A percentile compares a stretch with the other conserved stretches of the same genome.
Conservation (phyloP, 2,113 vertebrate genomes). For the Carassius auratus region DNA sequence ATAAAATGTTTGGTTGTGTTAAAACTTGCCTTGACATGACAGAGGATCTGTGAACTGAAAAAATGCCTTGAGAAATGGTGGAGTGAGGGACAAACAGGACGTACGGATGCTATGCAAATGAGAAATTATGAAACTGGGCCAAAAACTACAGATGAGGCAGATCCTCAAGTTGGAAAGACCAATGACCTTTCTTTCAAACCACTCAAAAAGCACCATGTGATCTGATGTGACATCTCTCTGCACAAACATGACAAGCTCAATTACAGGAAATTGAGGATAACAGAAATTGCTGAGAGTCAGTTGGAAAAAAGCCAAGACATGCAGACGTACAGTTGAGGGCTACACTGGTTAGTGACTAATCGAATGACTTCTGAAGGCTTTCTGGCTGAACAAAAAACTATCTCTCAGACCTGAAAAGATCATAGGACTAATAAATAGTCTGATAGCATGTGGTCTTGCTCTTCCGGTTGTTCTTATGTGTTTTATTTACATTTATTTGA, state of each 20-base stretch:
- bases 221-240: constrained; percentile 28
- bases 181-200: not conserved
- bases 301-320: not conserved
- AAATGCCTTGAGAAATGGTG: not conserved
- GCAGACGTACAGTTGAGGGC: not conserved
- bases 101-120: not conserved
- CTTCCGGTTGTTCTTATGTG: not conserved
- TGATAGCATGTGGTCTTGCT: not conserved
- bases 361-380: not conserved
- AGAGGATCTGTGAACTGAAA: not conserved
- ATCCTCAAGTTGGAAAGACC: not conserved
- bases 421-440: constrained; percentile 10
- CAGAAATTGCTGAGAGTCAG: constrained; percentile 28
- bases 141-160: not conserved
- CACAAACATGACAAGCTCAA: constrained; percentile 24
- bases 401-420: not conserved
- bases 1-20: not conserved
- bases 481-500: not conserved
- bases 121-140: not conserved
- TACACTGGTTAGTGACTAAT: not conserved
- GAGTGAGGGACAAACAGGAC: not conserved
- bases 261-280: constrained; percentile 28
- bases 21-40: not conserved
- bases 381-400: not conserved
- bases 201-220: constrained; percentile 3